Base-by-base conservation (phyloP, 2,888 invertebrate genomes). In the Andrena trimmerana region DNA sequence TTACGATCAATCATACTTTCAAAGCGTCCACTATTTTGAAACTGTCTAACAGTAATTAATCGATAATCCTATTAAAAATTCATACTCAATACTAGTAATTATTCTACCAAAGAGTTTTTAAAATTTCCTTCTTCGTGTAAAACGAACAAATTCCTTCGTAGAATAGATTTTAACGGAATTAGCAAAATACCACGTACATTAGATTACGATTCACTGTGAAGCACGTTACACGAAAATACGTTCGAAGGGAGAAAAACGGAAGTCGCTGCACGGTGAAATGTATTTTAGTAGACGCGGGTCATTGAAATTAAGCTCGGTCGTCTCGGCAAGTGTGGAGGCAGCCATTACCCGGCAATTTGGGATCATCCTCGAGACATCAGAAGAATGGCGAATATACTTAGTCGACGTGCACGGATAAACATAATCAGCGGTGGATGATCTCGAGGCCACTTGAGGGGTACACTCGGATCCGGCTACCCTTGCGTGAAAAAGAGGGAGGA, bases 331-430 rank as follows among this genome's bases (percentile, higher is more conserved):
- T 76, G 86, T 68, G 76, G 77, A 65, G 81, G 86, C 89, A 83
- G 83, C 90, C 87, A 90, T 92, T 92, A 91, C 86, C 83, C 86
- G 86, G 90, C 90, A 91, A 90, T 92, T 92, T 91, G 72, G 90
- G 87, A 90, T 90, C 88, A 91, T 91, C 78, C 80, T 85, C 84
- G 88, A 90, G 88, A 92, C 89, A 90, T 91, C 91, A 89, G 91
- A 92, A 90, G 90, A 91, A 90, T 84, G 79, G 83, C 88, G 91
- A 91, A 90, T 88, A 90, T 88, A 90, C 87, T 88, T 90, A 90
- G 84, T 81, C 81, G 77, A 76, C 71, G 87, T 87, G 81, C 86
- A 86, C 88, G 90, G 89, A 91, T 90, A 90, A 91, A 91, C 91
- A 90, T 89, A 91, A 91, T 92, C 89, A 90, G 86, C 79, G 85